Percentiles rank a stretch among this genome's conserved stretches.
phyloP scores from a whole-genome alignment of 2,797 vertebrate genomes.

The Sebastes matsubarae region DNA sequence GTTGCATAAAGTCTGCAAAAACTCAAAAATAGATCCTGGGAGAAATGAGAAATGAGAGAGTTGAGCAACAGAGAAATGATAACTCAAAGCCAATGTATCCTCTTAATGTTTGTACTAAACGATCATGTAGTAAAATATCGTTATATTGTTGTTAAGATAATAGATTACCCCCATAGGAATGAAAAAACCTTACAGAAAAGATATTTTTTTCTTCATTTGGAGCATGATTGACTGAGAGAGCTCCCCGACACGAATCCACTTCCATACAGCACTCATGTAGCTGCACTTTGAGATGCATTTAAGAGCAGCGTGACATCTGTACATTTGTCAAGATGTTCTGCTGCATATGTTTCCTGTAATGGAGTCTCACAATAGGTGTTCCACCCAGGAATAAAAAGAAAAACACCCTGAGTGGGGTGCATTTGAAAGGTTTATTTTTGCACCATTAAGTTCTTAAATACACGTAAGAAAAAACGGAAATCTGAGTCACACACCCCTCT shows the following conservation, averaged over 20 bases:
- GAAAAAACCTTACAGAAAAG: neutral
- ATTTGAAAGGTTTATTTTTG: neutral
- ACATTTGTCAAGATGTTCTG: neutral
- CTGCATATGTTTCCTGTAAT: neutral
- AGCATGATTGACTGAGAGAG: neutral
- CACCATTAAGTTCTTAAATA: neutral
- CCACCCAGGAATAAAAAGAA: neutral
- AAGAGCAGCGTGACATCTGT: neutral
- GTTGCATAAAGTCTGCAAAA: neutral
- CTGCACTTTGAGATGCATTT: slow-evolving; percentile 1
- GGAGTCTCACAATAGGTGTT: neutral
- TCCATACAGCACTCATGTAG: neutral
- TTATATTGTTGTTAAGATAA: neutral
- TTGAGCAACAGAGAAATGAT: neutral
- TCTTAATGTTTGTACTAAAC: neutral
- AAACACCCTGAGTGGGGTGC: neutral
- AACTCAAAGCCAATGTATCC: neutral
- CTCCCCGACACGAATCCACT: neutral
- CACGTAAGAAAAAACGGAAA: neutral
- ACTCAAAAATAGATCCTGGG: neutral
- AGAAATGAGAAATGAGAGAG: slow-evolving; percentile 5
- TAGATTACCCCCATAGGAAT: neutral
- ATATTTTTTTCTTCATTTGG: neutral
- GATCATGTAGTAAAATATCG: neutral
- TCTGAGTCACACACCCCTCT: neutral